Percentiles rank a stretch among this genome's conserved stretches.
These are phyloP conservation scores for Myotis brandtii DNA, from an alignment of 2,113 vertebrate genomes.

Conservation along the genomic window DNA sequence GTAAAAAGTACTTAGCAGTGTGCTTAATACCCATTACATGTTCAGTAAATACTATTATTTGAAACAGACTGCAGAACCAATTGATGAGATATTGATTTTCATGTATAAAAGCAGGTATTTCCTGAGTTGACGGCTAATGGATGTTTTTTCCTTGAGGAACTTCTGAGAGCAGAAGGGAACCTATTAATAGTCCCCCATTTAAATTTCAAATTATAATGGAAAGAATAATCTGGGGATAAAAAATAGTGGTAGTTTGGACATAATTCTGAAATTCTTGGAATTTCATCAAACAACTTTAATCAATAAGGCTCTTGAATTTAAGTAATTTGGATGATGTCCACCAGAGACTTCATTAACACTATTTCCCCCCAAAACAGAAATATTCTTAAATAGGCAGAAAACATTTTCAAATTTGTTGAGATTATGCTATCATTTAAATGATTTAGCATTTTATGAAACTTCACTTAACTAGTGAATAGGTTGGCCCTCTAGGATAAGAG, in stretches of 20 bases:
- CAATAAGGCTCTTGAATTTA: conserved; percentile 32
- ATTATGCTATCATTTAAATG: conserved; percentile 9
- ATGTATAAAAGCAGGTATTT: neutral
- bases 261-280: conserved; percentile 45
- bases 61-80: neutral
- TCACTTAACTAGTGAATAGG: neutral
- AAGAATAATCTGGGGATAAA: neutral
- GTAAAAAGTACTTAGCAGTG: neutral
- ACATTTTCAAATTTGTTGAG: conserved; percentile 6
- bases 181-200: conserved; percentile 1
- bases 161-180: neutral
- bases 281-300: conserved; percentile 20
- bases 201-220: conserved; percentile 44
- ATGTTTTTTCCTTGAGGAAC: conserved; percentile 11
- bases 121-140: neutral
- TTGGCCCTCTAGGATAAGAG: neutral
- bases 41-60: neutral
- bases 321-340: conserved; percentile 19
- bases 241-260: neutral
- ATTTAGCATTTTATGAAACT: conserved; percentile 56
- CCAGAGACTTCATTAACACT: neutral
- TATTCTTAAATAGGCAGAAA: conserved; percentile 28
- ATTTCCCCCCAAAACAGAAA: conserved; percentile 18
- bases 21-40: neutral
- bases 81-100: conserved; percentile 42